Evolutionary conservation across 2,113 vertebrate species (phyloP).

Genomic region (Eubucco bourcierii): DNA sequence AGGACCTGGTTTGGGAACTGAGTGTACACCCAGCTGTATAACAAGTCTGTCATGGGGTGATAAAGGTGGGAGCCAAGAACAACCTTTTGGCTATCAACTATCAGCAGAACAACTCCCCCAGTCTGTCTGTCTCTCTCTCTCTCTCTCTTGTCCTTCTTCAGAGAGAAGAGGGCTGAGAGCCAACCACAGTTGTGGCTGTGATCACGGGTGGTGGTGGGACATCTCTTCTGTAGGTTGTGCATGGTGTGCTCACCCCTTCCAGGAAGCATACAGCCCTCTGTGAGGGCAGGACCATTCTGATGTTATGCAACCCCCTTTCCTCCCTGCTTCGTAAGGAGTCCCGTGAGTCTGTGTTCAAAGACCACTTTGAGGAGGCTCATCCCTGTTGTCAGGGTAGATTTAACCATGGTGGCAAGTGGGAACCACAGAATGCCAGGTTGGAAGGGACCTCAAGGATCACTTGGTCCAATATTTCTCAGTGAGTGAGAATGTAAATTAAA

Average conservation of each 20-base stretch:
- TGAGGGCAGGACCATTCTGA: neutral
- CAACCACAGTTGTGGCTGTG: neutral
- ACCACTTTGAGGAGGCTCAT: neutral
- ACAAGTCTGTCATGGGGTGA: neutral
- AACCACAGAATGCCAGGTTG: neutral
- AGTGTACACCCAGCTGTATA: neutral
- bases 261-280: accelerated
- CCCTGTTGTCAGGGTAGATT: neutral
- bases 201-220: accelerated
- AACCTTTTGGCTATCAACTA: neutral
- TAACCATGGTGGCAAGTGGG: neutral
- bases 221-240: neutral
- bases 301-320: neutral
- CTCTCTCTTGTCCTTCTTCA: neutral
- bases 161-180: neutral
- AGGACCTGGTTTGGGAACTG: neutral
- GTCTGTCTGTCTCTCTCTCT: neutral
- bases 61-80: neutral
- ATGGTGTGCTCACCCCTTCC: neutral
- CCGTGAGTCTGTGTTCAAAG: neutral
- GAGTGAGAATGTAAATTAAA: no score
- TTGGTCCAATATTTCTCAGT: no score
- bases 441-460: no score
- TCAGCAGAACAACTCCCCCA: neutral
- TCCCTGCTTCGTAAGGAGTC: neutral